Conservation (phyloP, 2,888 invertebrate genomes). For the Cephus rjabovi region DNA sequence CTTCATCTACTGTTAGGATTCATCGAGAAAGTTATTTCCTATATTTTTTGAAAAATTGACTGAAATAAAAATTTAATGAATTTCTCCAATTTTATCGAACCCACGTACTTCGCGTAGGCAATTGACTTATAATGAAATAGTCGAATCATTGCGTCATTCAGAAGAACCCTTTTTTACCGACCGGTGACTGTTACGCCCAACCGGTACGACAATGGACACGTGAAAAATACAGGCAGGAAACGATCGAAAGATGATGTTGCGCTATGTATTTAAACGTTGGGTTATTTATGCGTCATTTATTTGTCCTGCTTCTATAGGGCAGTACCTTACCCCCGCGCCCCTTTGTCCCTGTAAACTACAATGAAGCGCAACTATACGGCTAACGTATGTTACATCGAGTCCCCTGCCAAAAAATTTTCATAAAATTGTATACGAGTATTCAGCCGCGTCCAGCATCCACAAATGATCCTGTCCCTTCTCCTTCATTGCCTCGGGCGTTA, state of each 20-base stretch:
- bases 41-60: background rate
- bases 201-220: background rate
- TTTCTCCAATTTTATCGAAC: background rate
- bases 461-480: background rate
- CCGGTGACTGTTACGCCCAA: background rate
- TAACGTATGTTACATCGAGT: background rate
- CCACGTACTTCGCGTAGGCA: background rate
- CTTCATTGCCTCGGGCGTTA: background rate
- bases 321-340: background rate
- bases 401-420: background rate
- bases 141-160: background rate
- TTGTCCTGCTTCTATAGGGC: background rate
- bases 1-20: background rate
- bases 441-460: background rate
- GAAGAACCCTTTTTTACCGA: background rate
- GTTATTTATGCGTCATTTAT: background rate
- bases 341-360: background rate
- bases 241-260: background rate
- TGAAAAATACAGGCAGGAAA: background rate
- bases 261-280: background rate
- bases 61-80: background rate
- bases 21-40: background rate
- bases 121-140: background rate
- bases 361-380: background rate
- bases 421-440: background rate